A percentile compares a stretch with the other conserved stretches of the same genome.
Conservation (phyloP, 2,888 invertebrate genomes). For the Diogma glabrata region DNA sequence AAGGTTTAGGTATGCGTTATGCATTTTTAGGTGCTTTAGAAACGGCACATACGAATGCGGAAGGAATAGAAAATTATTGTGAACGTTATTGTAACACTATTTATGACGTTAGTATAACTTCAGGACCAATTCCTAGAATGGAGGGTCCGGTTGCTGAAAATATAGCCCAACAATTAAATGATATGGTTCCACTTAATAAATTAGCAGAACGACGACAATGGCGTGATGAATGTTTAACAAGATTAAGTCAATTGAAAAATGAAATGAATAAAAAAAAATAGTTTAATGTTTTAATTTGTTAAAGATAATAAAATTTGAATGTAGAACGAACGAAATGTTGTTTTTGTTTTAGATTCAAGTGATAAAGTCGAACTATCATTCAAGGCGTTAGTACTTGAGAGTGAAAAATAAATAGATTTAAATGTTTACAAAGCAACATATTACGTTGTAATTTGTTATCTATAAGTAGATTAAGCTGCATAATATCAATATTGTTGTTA, state of each 20-base stretch:
- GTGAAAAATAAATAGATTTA: too few species aligned
- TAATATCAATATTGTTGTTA: too few species aligned
- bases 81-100: conserved; percentile 51
- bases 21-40: conserved; percentile 91
- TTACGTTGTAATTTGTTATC: too few species aligned
- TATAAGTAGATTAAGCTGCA: too few species aligned
- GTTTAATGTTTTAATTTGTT: too few species aligned
- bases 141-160: conserved; percentile 51
- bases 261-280: conserved; percentile 41
- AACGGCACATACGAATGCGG: conserved; percentile 89
- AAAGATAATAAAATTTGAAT: too few species aligned
- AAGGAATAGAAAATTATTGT: conserved; percentile 57
- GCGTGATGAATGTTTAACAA: conserved; percentile 73
- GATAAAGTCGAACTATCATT: too few species aligned
- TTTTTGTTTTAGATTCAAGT: too few species aligned
- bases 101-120: conserved; percentile 53
- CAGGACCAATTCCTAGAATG: conserved; percentile 64
- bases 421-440: too few species aligned
- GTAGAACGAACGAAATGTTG: too few species aligned
- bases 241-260: conserved; percentile 66
- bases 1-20: conserved; percentile 89
- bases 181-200: conserved; percentile 60
- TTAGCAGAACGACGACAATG: conserved; percentile 64
- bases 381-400: too few species aligned
- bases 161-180: conserved; percentile 60